These are phyloP conservation scores for Petaurus breviceps DNA, from an alignment of 2,113 vertebrate species.

Conservation along the genomic window DNA sequence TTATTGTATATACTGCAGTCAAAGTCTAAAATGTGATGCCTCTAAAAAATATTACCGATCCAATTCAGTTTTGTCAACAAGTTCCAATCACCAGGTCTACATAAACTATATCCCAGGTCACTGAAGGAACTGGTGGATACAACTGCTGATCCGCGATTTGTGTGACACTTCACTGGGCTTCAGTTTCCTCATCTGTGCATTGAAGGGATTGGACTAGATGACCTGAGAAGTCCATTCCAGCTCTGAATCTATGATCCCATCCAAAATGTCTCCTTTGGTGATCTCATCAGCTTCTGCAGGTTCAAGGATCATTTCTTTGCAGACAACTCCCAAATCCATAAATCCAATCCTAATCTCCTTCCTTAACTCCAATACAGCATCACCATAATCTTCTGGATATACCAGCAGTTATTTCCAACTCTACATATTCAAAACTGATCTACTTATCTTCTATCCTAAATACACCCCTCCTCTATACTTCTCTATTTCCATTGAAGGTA, in stretches of 20 bases:
- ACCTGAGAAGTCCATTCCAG: neutral
- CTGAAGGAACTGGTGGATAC: neutral
- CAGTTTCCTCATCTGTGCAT: no score
- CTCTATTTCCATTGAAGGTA: neutral
- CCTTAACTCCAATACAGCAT: neutral
- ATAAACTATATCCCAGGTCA: neutral
- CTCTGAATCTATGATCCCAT: neutral
- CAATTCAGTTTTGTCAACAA: neutral
- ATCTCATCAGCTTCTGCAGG: neutral
- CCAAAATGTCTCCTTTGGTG: neutral
- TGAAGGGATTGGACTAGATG: neutral
- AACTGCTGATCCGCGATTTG: neutral
- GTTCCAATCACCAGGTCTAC: neutral
- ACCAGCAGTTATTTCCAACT: neutral
- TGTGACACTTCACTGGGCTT: neutral
- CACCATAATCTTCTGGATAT: neutral
- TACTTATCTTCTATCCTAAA: neutral
- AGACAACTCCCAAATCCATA: neutral
- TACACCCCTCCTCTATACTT: neutral
- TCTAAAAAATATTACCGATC: neutral
- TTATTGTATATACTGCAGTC: neutral
- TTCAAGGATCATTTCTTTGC: neutral
- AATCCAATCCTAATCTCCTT: neutral
- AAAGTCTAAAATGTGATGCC: neutral
- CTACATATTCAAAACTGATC: neutral